phyloP scores from a whole-genome alignment of 2,797 vertebrate species.

The Bovichtus diacanthus region DNA sequence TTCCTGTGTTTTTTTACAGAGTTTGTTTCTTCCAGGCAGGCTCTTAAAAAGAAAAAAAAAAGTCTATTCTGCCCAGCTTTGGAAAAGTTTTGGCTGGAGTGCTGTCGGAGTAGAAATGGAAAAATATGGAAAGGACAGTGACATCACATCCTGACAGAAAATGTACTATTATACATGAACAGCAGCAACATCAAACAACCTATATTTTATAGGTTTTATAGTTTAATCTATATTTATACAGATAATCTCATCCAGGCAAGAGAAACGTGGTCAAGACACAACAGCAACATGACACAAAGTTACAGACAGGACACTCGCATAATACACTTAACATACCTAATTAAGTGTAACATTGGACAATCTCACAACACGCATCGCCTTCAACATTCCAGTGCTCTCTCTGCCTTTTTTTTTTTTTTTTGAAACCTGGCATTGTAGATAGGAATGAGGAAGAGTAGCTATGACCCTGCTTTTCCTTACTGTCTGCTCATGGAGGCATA shows the following conservation, averaged over 20 bases:
- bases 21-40: neutral
- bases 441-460: conserved; percentile 66
- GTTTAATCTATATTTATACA: no score
- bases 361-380: neutral
- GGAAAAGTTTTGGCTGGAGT: conserved; percentile 5
- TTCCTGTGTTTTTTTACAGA: conserved; percentile 12
- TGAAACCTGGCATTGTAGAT: conserved; percentile 3
- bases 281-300: no score
- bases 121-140: conserved; percentile 15
- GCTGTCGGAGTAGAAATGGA: conserved; percentile 1
- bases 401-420: no score
- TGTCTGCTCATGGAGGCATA: conserved; percentile 19
- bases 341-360: neutral
- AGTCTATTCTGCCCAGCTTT: conserved; percentile 2
- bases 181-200: no score
- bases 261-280: no score
- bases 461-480: conserved; percentile 35
- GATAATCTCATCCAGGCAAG: no score
- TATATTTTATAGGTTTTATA: no score
- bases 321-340: neutral
- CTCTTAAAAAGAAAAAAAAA: no score
- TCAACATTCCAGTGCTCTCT: neutral
- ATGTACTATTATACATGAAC: neutral
- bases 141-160: conserved; percentile 22
- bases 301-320: no score